Conservation (phyloP, 2,113 vertebrate species). For the Peromyscus californicus region DNA sequence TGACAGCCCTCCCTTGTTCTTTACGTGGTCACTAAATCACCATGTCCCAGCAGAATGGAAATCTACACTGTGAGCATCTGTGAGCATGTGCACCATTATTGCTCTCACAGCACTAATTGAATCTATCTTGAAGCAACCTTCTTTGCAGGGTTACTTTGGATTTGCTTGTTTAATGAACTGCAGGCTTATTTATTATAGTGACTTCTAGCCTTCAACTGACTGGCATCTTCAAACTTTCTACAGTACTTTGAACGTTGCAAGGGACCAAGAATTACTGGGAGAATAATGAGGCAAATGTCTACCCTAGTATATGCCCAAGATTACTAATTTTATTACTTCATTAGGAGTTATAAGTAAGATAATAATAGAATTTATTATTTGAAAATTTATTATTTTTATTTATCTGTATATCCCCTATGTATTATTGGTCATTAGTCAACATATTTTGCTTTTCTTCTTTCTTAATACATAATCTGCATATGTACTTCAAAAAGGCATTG, state of each 20-base stretch:
- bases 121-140: not conserved
- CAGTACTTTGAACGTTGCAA: not conserved
- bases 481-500: not conserved
- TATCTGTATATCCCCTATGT: not conserved
- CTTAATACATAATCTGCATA: not conserved
- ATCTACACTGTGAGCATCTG: not conserved
- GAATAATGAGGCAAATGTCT: not conserved
- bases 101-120: not conserved
- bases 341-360: not conserved
- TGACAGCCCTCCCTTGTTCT: not conserved
- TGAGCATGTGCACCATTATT: not conserved
- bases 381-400: not conserved
- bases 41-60: not conserved
- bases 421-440: not conserved
- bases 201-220: too few relatives aligned
- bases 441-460: not conserved
- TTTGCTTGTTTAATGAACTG: not conserved
- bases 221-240: not conserved
- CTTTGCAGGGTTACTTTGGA: not conserved
- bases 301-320: not conserved
- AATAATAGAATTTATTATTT: not conserved
- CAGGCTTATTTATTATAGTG: not conserved
- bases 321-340: not conserved
- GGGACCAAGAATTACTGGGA: not conserved
- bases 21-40: not conserved